Evolutionary conservation across 1,140 invertebrate genomes (phyloP).

Genomic region (Sipha flava): DNA sequence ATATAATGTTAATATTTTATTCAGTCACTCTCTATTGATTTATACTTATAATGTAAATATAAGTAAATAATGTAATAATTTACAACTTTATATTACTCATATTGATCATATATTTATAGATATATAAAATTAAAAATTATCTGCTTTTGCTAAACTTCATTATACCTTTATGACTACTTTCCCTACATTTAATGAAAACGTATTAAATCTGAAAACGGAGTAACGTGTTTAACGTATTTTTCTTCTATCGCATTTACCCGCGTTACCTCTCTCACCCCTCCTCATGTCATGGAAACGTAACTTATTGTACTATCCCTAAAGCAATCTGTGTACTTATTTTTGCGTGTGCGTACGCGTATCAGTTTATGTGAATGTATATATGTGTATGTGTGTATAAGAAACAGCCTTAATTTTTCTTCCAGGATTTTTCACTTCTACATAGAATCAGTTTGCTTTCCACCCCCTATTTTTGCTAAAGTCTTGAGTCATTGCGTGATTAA

Average conservation of each 20-base stretch:
- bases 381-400: not conserved
- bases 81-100: no score
- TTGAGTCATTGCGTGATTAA: conserved; percentile 6
- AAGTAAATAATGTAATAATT: no score
- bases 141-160: no score
- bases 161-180: no score
- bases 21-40: no score
- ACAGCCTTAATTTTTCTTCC: conserved; percentile 19
- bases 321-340: conserved; percentile 12
- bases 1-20: no score
- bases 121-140: no score
- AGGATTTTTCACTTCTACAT: not conserved
- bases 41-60: no score
- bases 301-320: not conserved
- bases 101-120: no score
- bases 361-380: not conserved
- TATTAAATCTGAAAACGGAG: not conserved
- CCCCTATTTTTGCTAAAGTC: not conserved
- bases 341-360: not conserved
- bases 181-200: not conserved
- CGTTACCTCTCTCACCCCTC: not conserved
- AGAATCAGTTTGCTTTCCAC: not conserved
- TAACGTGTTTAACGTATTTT: not conserved
- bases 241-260: not conserved
- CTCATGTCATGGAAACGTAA: not conserved